Evolutionary conservation across 53 echinoderm and acorn worm species (phyloP), one percentile per base, ranked within the genome.

Genomic region (Echinarachnius parma): DNA sequence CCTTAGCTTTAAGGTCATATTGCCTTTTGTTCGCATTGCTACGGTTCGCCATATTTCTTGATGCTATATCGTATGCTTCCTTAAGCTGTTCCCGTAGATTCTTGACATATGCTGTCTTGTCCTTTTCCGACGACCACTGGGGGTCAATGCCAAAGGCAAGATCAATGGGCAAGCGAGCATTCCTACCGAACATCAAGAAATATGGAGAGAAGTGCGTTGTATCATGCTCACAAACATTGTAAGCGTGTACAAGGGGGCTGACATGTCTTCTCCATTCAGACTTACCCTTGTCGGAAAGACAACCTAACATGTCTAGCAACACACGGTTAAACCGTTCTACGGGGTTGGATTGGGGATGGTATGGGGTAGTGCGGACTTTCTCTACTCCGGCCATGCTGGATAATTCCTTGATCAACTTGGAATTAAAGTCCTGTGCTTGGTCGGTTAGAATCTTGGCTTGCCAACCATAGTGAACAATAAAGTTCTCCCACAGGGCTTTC

Each of bases 381-480:
- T 35, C 21, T 2, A 62, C 48, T 0, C 52, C 62, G 48, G 62
- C 61, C 60, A 46, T 49, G 20, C 32, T 2, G 31, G 62, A 77
- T 0, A 77, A 48, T n/a, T 77, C 77, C 48, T 77, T 23, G 18
- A 77, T 77, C 20, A 77, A 14, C 21, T 42, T 34, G 21, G 77
- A 77, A 1, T 77, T 62, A 27, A 77, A 77, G 5, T 77, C 77
- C 16, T 72, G 56, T 0, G 82, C 82, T n/a, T 74, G 81, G 15
- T 81, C 86, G 1, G 86, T 30, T 16, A 76, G 68, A 24, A 81
- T 66, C 32, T 62, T 65, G 16, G 65, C 62, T 14, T 76, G 81
- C 47, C 81, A 77, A 18, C 77, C 76, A 27, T 87, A 77, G 9
- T 87, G 87, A 24, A 77, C 39, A 56, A 87, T 77, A 26, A 78